These are phyloP conservation scores for Triplophysa siluroides DNA, from an alignment of 2,113 vertebrate species.

Conservation along the genomic window DNA sequence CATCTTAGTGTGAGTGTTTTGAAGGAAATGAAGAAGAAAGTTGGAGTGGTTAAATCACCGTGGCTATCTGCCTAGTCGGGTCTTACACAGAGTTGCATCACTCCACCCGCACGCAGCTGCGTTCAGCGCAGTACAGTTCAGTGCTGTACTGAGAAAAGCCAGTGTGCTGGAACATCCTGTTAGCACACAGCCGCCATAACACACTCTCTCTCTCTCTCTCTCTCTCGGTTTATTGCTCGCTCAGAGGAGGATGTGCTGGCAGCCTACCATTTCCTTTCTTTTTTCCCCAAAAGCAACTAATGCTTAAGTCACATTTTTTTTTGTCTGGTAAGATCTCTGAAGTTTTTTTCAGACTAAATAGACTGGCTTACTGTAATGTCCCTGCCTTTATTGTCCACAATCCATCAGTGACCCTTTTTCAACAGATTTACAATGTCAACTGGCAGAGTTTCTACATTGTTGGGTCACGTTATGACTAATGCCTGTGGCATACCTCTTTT, in stretches of 20 bases:
- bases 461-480: no score
- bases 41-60: not conserved
- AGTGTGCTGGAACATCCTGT: constrained; percentile 18
- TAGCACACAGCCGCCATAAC: not conserved
- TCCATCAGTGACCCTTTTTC: no score
- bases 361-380: no score
- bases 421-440: no score
- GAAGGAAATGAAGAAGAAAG: not conserved
- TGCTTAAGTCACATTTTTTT: not conserved
- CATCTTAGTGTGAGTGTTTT: not conserved
- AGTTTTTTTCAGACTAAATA: not conserved
- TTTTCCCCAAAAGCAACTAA: constrained; percentile 13
- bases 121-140: no score
- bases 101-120: constrained; percentile 35
- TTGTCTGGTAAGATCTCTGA: not conserved
- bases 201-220: not conserved
- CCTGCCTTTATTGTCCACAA: no score
- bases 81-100: constrained; percentile 39
- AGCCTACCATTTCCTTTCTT: not conserved
- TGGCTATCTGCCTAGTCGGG: constrained; percentile 11
- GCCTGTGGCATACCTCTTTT: no score
- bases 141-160: not conserved
- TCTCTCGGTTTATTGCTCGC: not conserved
- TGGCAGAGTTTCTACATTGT: no score
- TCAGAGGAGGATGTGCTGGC: constrained; percentile 31